These are phyloP conservation scores for Parnassius mnemosyne DNA, from an alignment of 2,888 invertebrate species.

Conservation along the genomic window DNA sequence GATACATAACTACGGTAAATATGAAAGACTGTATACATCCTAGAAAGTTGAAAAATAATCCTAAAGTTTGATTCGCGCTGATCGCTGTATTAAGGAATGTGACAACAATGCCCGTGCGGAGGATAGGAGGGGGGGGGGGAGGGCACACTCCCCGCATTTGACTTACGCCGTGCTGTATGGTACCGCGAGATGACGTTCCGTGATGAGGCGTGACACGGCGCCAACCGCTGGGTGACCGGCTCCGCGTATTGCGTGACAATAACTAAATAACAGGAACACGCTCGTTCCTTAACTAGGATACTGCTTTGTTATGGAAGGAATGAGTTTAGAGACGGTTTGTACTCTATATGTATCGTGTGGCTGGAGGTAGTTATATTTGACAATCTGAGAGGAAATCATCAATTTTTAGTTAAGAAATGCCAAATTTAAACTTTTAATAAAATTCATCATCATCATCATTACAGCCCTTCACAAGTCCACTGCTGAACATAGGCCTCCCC, in stretches of 20 bases:
- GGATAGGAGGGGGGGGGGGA: slow-evolving; percentile 17
- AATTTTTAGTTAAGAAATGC: no score
- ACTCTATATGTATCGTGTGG: no score
- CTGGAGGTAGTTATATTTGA: no score
- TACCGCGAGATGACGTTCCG: slow-evolving; percentile 18
- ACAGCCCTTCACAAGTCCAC: no score
- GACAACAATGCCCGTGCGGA: slow-evolving; percentile 56
- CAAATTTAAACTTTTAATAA: no score
- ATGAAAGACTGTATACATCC: no score
- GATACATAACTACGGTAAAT: no score
- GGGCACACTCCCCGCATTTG: slow-evolving; percentile 27
- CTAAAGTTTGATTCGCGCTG: slow-evolving; percentile 47
- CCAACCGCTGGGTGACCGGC: not conserved
- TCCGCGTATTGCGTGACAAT: slow-evolving; percentile 24
- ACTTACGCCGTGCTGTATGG: slow-evolving; percentile 12
- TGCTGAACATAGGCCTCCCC: no score
- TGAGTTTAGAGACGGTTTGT: slow-evolving; percentile 9
- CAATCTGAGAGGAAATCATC: no score
- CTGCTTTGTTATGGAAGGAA: slow-evolving; percentile 22
- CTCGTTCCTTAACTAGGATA: slow-evolving; percentile 25
- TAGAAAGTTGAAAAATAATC: not conserved
- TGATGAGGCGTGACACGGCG: slow-evolving; percentile 6
- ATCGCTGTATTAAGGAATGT: slow-evolving; percentile 62
- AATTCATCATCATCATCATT: no score
- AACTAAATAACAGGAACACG: slow-evolving; percentile 26